Percentiles rank a stretch among this genome's conserved stretches.
phyloP scores from a whole-genome alignment of 2,888 invertebrate species.

The Agrochola litura region DNA sequence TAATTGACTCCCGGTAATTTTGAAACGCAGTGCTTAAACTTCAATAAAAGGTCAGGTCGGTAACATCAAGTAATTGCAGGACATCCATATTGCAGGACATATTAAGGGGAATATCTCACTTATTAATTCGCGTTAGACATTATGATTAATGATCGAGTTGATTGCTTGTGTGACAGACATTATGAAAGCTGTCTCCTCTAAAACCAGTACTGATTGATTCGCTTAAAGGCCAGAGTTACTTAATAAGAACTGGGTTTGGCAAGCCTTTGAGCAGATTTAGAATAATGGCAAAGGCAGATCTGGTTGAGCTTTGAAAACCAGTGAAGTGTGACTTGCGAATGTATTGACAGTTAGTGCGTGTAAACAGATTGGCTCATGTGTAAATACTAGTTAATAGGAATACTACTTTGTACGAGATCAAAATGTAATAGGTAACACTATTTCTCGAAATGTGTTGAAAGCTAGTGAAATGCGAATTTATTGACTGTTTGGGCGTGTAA shows the following conservation, averaged over 20 bases:
- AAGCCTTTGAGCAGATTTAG: constrained; percentile 51
- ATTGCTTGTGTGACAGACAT: constrained; percentile 62
- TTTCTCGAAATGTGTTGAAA: constrained; percentile 15
- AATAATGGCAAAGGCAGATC: constrained; percentile 42
- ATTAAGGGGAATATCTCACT: constrained; percentile 48
- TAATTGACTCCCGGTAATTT: constrained; percentile 30
- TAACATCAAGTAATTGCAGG: constrained; percentile 47
- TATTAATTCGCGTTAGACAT: constrained; percentile 45
- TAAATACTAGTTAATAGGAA: background rate
- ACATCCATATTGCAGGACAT: constrained; percentile 41
- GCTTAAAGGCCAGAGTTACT: constrained; percentile 60
- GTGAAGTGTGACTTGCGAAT: constrained; percentile 39
- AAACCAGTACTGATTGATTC: constrained; percentile 66
- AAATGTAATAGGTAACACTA: background rate
- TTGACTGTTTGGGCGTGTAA: background rate
- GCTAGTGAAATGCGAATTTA: constrained; percentile 32
- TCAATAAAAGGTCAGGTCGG: constrained; percentile 42
- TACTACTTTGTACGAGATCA: background rate
- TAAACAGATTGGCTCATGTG: background rate
- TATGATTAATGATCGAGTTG: constrained; percentile 58
- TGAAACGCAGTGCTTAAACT: constrained; percentile 19
- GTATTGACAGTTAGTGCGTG: constrained; percentile 1
- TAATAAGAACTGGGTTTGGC: constrained; percentile 61
- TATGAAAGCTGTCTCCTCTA: constrained; percentile 65
- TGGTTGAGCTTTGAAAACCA: constrained; percentile 33